Conservation (phyloP, 2,888 invertebrate genomes). For the Callimorpha dominula region DNA sequence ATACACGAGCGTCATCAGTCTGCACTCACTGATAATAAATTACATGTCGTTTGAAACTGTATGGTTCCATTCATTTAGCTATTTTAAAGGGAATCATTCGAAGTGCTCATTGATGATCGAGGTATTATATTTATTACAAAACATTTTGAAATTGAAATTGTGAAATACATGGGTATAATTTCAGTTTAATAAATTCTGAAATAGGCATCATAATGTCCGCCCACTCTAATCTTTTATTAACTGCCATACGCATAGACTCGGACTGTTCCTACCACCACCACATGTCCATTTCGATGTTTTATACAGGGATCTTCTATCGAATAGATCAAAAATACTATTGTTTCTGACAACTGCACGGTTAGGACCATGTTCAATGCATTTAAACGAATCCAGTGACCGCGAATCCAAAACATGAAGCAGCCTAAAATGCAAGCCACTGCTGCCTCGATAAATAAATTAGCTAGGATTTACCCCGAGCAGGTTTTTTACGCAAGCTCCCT, state of each 20-base stretch:
- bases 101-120: no score
- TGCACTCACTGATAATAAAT: conserved; percentile 32
- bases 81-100: neutral
- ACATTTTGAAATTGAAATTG: neutral
- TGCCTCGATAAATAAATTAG: neutral
- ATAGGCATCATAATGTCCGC: no score
- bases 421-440: neutral
- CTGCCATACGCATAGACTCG: neutral
- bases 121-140: neutral
- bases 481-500: no score
- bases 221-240: neutral
- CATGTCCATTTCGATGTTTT: neutral
- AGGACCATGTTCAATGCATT: neutral
- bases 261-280: neutral
- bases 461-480: no score
- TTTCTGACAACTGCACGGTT: neutral
- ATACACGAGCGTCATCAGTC: conserved; percentile 23
- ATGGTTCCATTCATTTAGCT: conserved; percentile 21
- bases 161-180: no score
- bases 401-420: neutral
- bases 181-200: no score
- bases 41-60: conserved; percentile 15
- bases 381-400: neutral
- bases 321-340: neutral
- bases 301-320: neutral